phyloP scores from a whole-genome alignment of 2,797 vertebrate species.

The Momotus momota region DNA sequence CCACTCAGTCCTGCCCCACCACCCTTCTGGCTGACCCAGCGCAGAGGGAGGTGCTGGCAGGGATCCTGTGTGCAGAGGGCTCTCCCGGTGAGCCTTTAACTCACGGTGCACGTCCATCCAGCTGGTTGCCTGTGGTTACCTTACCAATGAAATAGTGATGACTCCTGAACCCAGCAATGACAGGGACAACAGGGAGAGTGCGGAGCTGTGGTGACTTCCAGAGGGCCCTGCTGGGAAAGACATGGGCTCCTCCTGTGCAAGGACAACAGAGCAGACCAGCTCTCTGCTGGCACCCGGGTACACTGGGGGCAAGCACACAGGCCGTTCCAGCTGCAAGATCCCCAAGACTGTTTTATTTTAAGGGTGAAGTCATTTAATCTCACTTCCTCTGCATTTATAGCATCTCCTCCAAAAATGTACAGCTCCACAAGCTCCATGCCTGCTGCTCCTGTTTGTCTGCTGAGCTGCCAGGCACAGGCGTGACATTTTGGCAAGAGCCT shows the following conservation, averaged over 20 bases:
- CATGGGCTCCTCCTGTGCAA: background rate
- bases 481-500: background rate
- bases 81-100: background rate
- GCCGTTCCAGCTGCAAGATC: background rate
- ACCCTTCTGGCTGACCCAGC: background rate
- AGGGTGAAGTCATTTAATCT: background rate
- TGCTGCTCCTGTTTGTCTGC: background rate
- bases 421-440: fast-evolving
- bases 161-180: background rate
- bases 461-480: background rate
- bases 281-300: fast-evolving
- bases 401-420: background rate
- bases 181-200: background rate
- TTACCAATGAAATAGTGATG: background rate
- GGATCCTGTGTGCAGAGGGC: background rate
- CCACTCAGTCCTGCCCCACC: background rate
- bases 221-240: background rate
- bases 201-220: background rate
- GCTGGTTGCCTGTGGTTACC: background rate
- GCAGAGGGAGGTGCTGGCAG: background rate
- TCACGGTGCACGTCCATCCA: background rate
- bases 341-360: background rate
- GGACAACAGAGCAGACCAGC: background rate
- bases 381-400: background rate
- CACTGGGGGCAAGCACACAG: fast-evolving